Percentiles rank a stretch among this genome's conserved stretches.
phyloP scores from a whole-genome alignment of 2,888 invertebrate species.

The Dendrolimus houi region DNA sequence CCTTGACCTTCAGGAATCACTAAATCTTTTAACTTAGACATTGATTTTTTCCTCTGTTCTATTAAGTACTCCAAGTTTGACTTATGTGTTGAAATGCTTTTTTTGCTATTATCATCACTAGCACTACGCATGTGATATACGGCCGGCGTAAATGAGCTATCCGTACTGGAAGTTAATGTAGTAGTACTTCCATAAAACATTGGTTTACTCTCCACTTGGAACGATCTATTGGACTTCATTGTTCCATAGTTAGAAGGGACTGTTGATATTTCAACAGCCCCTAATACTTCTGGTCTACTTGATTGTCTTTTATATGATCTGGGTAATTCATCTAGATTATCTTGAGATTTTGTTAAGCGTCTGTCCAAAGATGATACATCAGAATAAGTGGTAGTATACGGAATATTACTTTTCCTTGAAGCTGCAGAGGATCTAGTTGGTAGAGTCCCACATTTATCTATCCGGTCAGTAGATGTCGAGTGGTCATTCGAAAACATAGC shows the following conservation, averaged over 20 bases:
- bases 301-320: constrained; percentile 46
- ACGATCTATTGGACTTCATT: constrained; percentile 24
- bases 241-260: constrained; percentile 30
- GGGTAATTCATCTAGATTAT: constrained; percentile 71
- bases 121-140: constrained; percentile 58
- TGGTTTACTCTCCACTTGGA: constrained; percentile 45
- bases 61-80: constrained; percentile 84
- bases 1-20: constrained; percentile 88
- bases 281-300: constrained; percentile 68
- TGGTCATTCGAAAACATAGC: constrained; percentile 86
- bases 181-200: constrained; percentile 66
- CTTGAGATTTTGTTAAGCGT: constrained; percentile 65
- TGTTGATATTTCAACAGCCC: constrained; percentile 59
- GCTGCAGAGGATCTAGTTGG: constrained; percentile 42
- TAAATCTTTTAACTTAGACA: constrained; percentile 90
- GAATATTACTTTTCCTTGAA: constrained; percentile 40
- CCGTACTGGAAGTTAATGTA: constrained; percentile 44
- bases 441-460: constrained; percentile 62
- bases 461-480: constrained; percentile 47
- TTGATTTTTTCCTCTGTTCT: constrained; percentile 87
- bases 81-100: constrained; percentile 65
- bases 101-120: constrained; percentile 61
- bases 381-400: constrained; percentile 42
- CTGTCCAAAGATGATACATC: constrained; percentile 58
- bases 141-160: constrained; percentile 40